Base-by-base conservation (phyloP, 1,140 invertebrate genomes). In the Pogonognathellus flavescens region DNA sequence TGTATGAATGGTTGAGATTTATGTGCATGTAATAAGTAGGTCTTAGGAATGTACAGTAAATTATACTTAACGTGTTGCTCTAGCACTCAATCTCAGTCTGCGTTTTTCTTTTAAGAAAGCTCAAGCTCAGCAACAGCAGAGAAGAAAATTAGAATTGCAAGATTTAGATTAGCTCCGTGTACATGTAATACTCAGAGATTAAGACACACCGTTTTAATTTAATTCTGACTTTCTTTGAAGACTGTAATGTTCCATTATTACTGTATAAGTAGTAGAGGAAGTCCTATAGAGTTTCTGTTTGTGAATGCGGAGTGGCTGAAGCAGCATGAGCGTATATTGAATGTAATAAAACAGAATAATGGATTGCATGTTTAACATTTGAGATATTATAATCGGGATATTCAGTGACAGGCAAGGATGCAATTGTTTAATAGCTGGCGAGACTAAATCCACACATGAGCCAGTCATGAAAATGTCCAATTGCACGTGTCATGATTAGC, bases 401-500 rank as follows among this genome's bases (percentile, higher is more conserved):
- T 76, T 76, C 70, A 76, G 70, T 76, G 70, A 76, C 70, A 76
- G 41, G 70, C 70, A 76, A 76, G 70, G 70, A 76, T 76, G 70
- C 70, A 76, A 76, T 76, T 76, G 70, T 76, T 76, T 76, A 76
- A 76, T 76, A 76, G 70, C 41, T 31, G 11, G 70, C 25, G 49
- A 76, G 70, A 76, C 70, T 11, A 76, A 76, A 76, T 76, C 70
- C 70, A 76, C 70, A 76, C 70, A 76, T 49, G 41, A 76, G 16
- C 70, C 70, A 76, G 70, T 76, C 70, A 76, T 76, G 70, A 76
- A 76, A 76, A 76, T 76, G 70, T 81, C 50, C 53, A 81, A 81
- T 81, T 55, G 50, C 53, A 81, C 80, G 53, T 57, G 80, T 81
- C 80, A 81, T 81, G 80, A 81, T 81, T 81, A 81, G 80, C 53